Evolutionary conservation across 2,113 vertebrate species (phyloP).

Genomic region (Poeciliopsis retropinna): DNA sequence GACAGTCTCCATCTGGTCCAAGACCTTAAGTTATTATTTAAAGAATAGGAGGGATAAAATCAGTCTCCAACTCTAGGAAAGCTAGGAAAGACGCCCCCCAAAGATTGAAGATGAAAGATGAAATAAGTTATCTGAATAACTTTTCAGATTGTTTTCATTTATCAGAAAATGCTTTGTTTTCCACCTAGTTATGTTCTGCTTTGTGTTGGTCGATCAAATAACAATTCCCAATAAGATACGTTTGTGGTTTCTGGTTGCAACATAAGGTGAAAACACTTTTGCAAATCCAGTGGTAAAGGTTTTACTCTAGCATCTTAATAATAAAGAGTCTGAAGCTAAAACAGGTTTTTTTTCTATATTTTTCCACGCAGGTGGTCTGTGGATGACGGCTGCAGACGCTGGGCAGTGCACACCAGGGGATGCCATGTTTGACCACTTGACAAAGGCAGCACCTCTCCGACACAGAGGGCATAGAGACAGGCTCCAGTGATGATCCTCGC

Average conservation of each 20-base stretch:
- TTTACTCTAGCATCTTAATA: background rate
- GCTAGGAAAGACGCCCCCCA: too few species aligned
- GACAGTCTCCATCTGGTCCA: too few species aligned
- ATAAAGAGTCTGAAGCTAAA: background rate
- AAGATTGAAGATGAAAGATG: too few species aligned
- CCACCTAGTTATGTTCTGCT: background rate
- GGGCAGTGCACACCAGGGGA: constrained; percentile 54
- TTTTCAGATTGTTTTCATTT: too few species aligned
- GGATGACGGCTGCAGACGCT: constrained; percentile 47
- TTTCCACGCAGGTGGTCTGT: constrained; percentile 50
- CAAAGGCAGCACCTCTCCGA: constrained; percentile 46
- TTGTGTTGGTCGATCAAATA: background rate
- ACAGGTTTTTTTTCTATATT: background rate
- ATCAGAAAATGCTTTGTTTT: too few species aligned
- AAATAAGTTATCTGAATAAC: too few species aligned
- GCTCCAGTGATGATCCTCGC: constrained; percentile 63
- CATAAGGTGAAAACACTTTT: background rate
- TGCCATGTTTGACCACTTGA: constrained; percentile 47
- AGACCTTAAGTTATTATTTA: too few species aligned
- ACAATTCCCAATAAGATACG: background rate
- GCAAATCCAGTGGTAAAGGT: background rate
- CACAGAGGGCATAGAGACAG: constrained; percentile 46
- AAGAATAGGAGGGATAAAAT: too few species aligned
- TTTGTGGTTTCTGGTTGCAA: background rate
- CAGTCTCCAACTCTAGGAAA: too few species aligned